phyloP scores from a whole-genome alignment of 1,140 invertebrate species.

The Hypsibius dujardini region DNA sequence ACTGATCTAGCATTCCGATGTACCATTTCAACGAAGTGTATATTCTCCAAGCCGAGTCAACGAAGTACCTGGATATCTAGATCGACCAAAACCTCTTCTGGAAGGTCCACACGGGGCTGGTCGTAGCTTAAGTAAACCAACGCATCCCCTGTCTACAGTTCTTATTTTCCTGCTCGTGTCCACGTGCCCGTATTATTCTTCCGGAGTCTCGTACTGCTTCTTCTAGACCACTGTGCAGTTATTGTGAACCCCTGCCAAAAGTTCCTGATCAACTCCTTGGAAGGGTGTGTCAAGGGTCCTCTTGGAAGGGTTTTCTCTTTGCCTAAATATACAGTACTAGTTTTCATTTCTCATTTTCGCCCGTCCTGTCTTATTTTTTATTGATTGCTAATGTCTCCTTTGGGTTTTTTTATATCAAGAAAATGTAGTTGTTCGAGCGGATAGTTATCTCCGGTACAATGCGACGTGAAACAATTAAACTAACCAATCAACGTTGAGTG shows the following conservation, averaged over 20 bases:
- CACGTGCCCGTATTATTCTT: background rate
- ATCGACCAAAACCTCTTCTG: background rate
- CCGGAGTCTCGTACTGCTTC: background rate
- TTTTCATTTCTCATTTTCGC: too few relatives aligned
- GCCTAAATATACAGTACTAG: too few relatives aligned
- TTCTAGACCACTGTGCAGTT: background rate
- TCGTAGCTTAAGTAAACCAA: background rate
- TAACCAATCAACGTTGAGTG: too few relatives aligned
- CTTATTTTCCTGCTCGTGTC: background rate
- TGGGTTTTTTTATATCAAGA: too few relatives aligned
- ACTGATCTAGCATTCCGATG: too few relatives aligned
- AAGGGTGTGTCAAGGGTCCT: background rate
- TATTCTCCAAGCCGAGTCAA: background rate
- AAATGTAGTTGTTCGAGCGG: too few relatives aligned
- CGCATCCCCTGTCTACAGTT: background rate
- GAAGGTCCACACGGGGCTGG: background rate
- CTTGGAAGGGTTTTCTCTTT: too few relatives aligned
- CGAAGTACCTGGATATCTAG: constrained; percentile 1
- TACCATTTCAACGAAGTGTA: too few relatives aligned
- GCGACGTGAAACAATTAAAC: too few relatives aligned
- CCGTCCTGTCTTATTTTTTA: too few relatives aligned
- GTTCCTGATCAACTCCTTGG: background rate
- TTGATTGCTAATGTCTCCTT: too few relatives aligned
- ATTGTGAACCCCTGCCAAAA: background rate
- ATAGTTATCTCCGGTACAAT: too few relatives aligned